Percentiles rank a stretch among this genome's conserved stretches.
These are phyloP conservation scores for Diphyllodes magnificus DNA, from an alignment of 2,113 vertebrate genomes.

Conservation along the genomic window DNA sequence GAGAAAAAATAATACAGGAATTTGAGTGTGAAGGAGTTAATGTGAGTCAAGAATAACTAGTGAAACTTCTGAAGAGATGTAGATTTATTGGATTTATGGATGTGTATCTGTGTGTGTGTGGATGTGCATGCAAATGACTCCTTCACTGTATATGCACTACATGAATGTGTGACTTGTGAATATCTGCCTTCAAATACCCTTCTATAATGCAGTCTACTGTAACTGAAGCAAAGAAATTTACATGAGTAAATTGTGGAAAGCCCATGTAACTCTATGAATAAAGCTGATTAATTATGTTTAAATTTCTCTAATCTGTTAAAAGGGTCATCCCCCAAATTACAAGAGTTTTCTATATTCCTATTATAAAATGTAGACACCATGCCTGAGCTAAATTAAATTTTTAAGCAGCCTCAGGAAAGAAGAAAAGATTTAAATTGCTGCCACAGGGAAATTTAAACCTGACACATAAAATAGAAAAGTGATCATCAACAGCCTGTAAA, in stretches of 20 bases:
- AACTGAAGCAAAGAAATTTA: constrained; percentile 66
- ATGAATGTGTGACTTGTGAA: constrained; percentile 36
- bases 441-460: constrained; percentile 62
- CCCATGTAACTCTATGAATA: constrained; percentile 68
- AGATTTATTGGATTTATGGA: constrained; percentile 40
- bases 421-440: constrained; percentile 74
- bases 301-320: constrained; percentile 76
- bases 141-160: not conserved
- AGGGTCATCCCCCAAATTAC: constrained; percentile 75
- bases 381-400: constrained; percentile 70
- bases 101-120: constrained; percentile 6
- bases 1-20: not conserved
- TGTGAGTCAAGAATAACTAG: not conserved
- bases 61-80: constrained; percentile 25
- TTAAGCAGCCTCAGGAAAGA: constrained; percentile 70
- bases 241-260: constrained; percentile 69
- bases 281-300: constrained; percentile 76
- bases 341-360: constrained; percentile 67
- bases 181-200: constrained; percentile 59
- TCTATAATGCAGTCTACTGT: constrained; percentile 38
- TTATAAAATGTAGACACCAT: constrained; percentile 65
- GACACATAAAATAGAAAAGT: constrained; percentile 62
- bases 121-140: constrained; percentile 39
- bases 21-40: not conserved
- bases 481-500: constrained; percentile 51